Evolutionary conservation across 1,140 invertebrate species (phyloP), one percentile per base, ranked within the genome.

Genomic region (Metopolophium dirhodum): DNA sequence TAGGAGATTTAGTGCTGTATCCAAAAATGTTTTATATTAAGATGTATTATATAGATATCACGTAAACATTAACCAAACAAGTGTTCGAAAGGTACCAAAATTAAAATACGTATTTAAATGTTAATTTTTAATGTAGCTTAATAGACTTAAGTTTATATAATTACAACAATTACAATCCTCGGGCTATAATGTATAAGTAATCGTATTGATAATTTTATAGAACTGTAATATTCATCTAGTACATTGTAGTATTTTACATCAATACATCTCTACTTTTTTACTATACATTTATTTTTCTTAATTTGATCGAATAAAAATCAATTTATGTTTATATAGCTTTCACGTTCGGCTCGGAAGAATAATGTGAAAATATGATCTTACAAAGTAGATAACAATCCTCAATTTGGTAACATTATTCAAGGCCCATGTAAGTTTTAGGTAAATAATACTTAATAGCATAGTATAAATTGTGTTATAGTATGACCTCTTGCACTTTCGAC

Each of bases 371-470:
- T 7, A 35, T 9, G 86, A 88, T 88, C 45, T 30, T 49, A 35
- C 30, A 35, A 35, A 51, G 20, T 7, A 88, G 86, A 88, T 88
- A 88, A 51, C n/a, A n/a, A 51, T 88, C 7, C 30, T 88, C n/a
- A 88, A 35, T 88, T 88, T 49, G 86, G 86, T 88, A 49, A 88
- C n/a, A 49, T 47, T n/a, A 51, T 49, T 47, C 45, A 88, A 88
- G 86, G 86, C n/a, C 30, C 47, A n/a, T n/a, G 4, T 41, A 23
- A 23, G 88, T 57, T 89, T 89, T 54, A 37, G 49, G 35, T 41
- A 57, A 89, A 89, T 89, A 49, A 22, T 51, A 87, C n/a, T 41
- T 37, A 26, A 57, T 41, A 35, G 30, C 47, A n/a, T 35, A 49
- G n/a, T 57, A 57, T 57, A 57, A 23, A 89, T 57, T 41, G 7